Evolutionary conservation across 2,797 vertebrate genomes (phyloP).

Genomic region (Myotis pilosus): DNA sequence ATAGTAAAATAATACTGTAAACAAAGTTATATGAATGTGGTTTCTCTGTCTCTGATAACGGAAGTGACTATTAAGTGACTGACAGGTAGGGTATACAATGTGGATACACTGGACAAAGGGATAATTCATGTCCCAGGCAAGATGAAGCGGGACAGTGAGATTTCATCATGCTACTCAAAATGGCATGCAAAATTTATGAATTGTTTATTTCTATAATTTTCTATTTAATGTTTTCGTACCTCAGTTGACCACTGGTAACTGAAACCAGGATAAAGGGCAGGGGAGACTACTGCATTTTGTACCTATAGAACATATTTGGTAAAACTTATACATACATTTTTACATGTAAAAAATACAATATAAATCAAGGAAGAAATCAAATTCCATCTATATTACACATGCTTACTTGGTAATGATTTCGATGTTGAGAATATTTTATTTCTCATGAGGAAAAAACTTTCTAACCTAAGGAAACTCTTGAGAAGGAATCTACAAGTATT

Average conservation of each 20-base stretch:
- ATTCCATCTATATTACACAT: background rate
- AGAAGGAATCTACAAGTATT: background rate
- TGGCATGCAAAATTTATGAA: background rate
- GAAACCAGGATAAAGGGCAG: background rate
- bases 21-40: background rate
- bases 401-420: slow-evolving; percentile 22
- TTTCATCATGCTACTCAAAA: background rate
- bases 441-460: background rate
- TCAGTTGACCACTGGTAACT: background rate
- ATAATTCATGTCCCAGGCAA: background rate
- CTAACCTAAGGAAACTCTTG: slow-evolving; percentile 24
- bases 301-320: background rate
- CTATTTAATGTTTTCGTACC: background rate
- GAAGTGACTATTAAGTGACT: background rate
- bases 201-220: background rate
- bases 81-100: background rate
- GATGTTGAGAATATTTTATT: slow-evolving; percentile 34
- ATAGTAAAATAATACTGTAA: background rate
- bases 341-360: background rate
- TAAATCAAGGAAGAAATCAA: slow-evolving; percentile 20
- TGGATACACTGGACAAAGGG: background rate
- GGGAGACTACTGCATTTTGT: background rate
- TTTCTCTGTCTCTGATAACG: background rate
- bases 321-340: background rate
- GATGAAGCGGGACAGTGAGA: background rate